Base-by-base conservation (phyloP, 2,797 vertebrate species). In the Megalops cyprinoides region DNA sequence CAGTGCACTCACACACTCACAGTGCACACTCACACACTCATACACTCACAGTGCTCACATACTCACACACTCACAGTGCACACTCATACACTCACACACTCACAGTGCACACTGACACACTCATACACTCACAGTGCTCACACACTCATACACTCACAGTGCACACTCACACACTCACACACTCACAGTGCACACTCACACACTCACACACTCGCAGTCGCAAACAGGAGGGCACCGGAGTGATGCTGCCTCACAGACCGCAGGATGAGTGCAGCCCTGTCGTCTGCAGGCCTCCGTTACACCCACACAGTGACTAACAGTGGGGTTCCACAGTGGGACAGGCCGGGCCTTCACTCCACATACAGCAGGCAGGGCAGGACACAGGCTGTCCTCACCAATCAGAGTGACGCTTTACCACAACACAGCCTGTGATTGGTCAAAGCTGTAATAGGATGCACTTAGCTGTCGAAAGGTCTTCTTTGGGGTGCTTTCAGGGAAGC, bases 381-480 rank as follows among this genome's bases (percentile, higher is more conserved):
- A 86, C 90, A 87, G 88, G 85, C 87, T 87, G 56, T 80, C 82
- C 81, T 85, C 87, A 82, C 92, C 91, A 92, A 92, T 91, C 82
- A 85, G 84, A 84, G 82, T 55, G 18, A 0, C 49, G 81, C 82
- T 84, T 81, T 12, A 31, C 80, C 79, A 87, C 79, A 87, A 84
- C 81, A 85, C 78, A 87, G 83, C 76, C 76, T 80, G 77, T 86
- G 84, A 92, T 91, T 92, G 91, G 91, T 84, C 71, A 51, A 12
- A 65, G 42, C 56, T 51, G 71, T 76, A 18, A 18, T 23, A 77
- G 60, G 55, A 75, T 25, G 56, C 42, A 25, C 18, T 34, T 79
- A 48, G 69, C 49, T 3, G 3, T 44, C 69, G 37, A 23, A 44
- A 6, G 39, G 7, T 39, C 34, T 67, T 67, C 37, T 67, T 67